phyloP scores from a whole-genome alignment of 2,113 vertebrate species.

The Pseudonaja textilis region DNA sequence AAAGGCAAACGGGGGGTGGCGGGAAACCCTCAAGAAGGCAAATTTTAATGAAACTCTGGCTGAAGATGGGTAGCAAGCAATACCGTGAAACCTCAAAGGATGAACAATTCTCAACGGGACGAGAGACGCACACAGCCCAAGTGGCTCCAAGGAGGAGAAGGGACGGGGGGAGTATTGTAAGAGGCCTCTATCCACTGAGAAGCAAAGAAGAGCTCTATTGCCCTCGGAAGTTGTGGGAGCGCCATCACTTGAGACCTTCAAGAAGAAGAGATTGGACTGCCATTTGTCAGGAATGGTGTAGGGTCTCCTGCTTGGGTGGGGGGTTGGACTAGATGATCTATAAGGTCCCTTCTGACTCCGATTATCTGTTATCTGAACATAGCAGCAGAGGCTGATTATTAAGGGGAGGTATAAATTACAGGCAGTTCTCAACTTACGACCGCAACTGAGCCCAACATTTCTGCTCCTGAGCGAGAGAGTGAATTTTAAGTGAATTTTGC shows the following conservation, averaged over 20 bases:
- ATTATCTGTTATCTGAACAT: background rate
- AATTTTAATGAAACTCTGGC: background rate
- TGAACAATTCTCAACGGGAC: background rate
- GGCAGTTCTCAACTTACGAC: background rate
- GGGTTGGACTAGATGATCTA: too few species aligned
- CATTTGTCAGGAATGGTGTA: too few species aligned
- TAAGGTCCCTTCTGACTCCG: too few species aligned
- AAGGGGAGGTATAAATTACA: too few species aligned
- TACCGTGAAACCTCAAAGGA: background rate
- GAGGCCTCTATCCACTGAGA: background rate
- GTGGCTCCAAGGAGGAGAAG: background rate
- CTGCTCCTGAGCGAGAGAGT: background rate
- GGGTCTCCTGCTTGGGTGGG: too few species aligned
- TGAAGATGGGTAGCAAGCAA: background rate
- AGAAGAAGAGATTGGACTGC: too few species aligned
- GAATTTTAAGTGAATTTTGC: background rate
- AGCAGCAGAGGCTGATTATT: background rate
- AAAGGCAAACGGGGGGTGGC: background rate
- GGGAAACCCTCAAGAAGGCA: background rate
- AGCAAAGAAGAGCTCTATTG: background rate
- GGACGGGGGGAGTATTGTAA: background rate
- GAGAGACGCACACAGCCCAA: background rate
- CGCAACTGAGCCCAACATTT: background rate
- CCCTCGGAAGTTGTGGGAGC: too few species aligned
- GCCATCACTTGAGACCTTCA: too few species aligned